Percentiles rank a stretch among this genome's conserved stretches.
Evolutionary conservation across 2,888 invertebrate species (phyloP).

Genomic region (Protula sp.): DNA sequence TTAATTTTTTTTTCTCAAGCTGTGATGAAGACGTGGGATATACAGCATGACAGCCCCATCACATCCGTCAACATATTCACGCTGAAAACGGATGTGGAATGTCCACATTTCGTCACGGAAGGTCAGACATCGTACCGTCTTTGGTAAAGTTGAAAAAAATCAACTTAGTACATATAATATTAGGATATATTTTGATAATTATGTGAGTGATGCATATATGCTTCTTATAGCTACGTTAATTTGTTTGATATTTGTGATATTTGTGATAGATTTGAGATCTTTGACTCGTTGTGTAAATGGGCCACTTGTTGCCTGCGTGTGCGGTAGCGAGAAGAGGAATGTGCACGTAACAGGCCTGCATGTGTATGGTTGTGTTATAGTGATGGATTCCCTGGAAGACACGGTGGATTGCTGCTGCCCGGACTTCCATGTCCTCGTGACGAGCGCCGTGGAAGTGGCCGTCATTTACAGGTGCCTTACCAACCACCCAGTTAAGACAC

Average conservation of each 20-base stretch:
- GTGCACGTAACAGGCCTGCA: too few relatives aligned
- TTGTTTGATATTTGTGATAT: too few relatives aligned
- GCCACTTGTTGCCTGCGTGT: too few relatives aligned
- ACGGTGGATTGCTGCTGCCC: background rate
- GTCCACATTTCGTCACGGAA: constrained; percentile 31
- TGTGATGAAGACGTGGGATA: constrained; percentile 56
- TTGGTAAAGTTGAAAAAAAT: background rate
- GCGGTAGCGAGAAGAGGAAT: too few relatives aligned
- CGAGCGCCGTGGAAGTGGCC: constrained; percentile 59
- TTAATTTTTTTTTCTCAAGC: constrained; percentile 32
- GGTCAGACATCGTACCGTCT: constrained; percentile 5
- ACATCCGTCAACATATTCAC: constrained; percentile 59
- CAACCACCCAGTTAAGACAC: too few relatives aligned
- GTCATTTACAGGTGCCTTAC: constrained; percentile 63
- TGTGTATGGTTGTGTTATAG: background rate
- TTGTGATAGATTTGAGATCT: too few relatives aligned
- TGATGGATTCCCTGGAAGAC: background rate
- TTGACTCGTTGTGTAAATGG: too few relatives aligned
- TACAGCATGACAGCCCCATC: constrained; percentile 58
- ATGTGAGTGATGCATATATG: too few relatives aligned
- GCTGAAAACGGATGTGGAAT: constrained; percentile 28
- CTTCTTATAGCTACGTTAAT: too few relatives aligned
- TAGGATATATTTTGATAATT: too few relatives aligned
- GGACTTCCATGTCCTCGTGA: constrained; percentile 58
- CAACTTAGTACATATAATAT: too few relatives aligned